A percentile compares a stretch with the other conserved stretches of the same genome.
Conservation (phyloP, 2,797 vertebrate species). For the Sebastes alutus region DNA sequence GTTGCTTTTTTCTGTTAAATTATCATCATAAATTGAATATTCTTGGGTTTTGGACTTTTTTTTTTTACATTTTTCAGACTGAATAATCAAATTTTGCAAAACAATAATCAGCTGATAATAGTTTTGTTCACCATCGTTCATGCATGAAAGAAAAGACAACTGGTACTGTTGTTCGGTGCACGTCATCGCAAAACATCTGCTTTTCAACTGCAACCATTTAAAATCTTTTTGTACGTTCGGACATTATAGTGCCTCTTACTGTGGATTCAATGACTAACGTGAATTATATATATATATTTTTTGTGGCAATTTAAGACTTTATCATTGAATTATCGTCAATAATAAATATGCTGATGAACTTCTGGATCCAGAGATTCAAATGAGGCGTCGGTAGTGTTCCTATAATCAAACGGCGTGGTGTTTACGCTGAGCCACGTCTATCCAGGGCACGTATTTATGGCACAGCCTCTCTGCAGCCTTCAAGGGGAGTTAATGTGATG, state of each 20-base stretch:
- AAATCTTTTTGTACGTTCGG: not conserved
- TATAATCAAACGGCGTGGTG: not conserved
- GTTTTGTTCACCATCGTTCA: not conserved
- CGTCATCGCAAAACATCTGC: not conserved
- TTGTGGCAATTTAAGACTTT: not conserved
- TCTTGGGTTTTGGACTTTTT: not conserved
- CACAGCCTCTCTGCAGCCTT: not conserved
- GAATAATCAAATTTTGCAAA: no score
- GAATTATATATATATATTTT: not conserved
- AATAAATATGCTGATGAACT: not conserved
- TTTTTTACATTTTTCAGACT: not conserved
- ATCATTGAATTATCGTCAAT: not conserved
- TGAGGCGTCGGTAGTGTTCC: not conserved
- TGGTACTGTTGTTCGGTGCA: slow-evolving; percentile 9
- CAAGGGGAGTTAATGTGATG: not conserved
- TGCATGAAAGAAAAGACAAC: slow-evolving; percentile 69
- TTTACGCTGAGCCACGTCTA: not conserved
- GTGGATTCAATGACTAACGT: not conserved
- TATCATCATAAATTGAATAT: not conserved
- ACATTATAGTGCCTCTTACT: slow-evolving; percentile 20
- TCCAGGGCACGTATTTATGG: not conserved
- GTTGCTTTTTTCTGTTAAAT: not conserved
- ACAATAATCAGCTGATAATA: not conserved
- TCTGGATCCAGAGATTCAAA: not conserved
- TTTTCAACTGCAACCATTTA: not conserved